Conservation (phyloP, 2,113 vertebrate species). For the Ellobius talpinus region DNA sequence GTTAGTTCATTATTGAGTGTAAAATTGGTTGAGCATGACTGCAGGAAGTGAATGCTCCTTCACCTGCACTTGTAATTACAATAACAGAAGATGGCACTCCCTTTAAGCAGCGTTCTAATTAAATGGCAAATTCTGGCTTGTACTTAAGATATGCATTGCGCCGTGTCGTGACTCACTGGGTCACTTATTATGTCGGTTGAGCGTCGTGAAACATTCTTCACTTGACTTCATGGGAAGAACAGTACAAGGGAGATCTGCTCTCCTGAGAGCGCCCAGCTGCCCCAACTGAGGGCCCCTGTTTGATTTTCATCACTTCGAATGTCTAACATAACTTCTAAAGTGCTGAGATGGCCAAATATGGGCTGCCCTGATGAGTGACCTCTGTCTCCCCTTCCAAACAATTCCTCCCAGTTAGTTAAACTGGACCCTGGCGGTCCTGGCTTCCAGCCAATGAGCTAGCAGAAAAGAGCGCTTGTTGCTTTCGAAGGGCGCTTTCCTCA, state of each 20-base stretch:
- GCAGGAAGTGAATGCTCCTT: not conserved
- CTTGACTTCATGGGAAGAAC: conserved; percentile 42
- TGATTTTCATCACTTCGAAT: conserved; percentile 85
- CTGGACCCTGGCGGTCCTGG: not conserved
- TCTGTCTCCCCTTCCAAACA: conserved; percentile 82
- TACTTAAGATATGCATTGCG: not conserved
- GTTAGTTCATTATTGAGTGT: not conserved
- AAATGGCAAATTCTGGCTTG: conserved; percentile 42
- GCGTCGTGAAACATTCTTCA: conserved; percentile 10
- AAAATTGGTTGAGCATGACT: not conserved
- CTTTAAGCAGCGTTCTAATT: conserved; percentile 39
- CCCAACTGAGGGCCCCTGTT: conserved; percentile 88
- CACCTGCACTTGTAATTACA: not conserved
- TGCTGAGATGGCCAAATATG: conserved; percentile 84
- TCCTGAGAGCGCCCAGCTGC: conserved; percentile 86
- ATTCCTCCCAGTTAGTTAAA: conserved; percentile 41
- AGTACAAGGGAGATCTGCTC: conserved; percentile 72
- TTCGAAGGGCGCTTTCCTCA: not conserved
- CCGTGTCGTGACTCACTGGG: not conserved
- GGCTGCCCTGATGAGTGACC: conserved; percentile 84
- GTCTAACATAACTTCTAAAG: conserved; percentile 86
- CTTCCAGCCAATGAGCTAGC: not conserved
- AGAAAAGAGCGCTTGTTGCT: not conserved
- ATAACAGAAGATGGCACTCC: not conserved
- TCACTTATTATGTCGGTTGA: not conserved